Percentiles rank a stretch among this genome's conserved stretches.
These are phyloP conservation scores for Andinoacara biseriatus DNA, from an alignment of 2,113 vertebrate species.

Conservation along the genomic window DNA sequence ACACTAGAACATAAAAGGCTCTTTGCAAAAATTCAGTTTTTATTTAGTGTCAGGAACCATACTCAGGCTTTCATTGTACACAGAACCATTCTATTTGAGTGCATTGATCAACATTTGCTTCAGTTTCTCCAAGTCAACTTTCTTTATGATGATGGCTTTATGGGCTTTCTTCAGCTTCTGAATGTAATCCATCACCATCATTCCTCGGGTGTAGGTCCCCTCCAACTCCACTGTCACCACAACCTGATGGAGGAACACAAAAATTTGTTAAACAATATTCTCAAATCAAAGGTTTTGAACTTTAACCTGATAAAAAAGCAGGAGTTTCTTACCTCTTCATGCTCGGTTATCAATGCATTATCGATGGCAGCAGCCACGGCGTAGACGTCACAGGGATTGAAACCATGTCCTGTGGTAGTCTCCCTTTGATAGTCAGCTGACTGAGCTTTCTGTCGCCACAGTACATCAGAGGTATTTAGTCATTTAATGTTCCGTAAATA, in stretches of 20 bases:
- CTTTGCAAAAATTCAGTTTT: background rate
- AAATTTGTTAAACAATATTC: background rate
- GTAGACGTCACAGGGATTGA: constrained; percentile 79
- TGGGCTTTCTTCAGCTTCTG: constrained; percentile 74
- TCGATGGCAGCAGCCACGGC: constrained; percentile 80
- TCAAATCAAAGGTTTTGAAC: too few species aligned
- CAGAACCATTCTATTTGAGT: constrained; percentile 60
- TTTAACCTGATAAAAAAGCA: background rate
- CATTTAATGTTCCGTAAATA: background rate
- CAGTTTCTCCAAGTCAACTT: constrained; percentile 72
- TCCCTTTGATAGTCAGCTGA: constrained; percentile 49
- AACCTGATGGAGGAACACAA: constrained; percentile 24
- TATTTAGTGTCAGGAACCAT: background rate
- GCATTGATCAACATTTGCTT: constrained; percentile 71
- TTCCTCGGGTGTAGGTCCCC: constrained; percentile 70
- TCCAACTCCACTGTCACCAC: constrained; percentile 73
- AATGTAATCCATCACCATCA: constrained; percentile 78
- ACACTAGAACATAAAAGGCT: background rate
- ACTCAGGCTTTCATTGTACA: background rate
- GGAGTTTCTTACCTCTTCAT: constrained; percentile 33
- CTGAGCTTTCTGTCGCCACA: constrained; percentile 8
- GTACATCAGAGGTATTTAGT: background rate
- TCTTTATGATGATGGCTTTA: constrained; percentile 76
- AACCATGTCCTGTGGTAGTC: constrained; percentile 56
- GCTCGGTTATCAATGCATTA: constrained; percentile 59